phyloP scores from a whole-genome alignment of 2,797 vertebrate genomes.

The Thamnophis elegans region DNA sequence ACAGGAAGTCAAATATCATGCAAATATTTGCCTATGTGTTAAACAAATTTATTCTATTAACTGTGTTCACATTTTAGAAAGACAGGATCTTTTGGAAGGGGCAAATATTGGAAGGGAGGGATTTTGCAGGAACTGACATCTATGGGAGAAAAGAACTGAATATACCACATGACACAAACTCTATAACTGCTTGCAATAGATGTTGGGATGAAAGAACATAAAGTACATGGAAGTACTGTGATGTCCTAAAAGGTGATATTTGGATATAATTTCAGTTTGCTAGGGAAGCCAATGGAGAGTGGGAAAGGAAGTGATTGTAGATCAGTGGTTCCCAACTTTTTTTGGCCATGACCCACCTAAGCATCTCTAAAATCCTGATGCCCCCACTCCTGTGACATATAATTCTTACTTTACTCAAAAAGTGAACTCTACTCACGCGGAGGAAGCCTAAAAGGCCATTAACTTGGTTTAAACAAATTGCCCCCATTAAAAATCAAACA shows the following conservation, averaged over 20 bases:
- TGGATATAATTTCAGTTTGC: neutral
- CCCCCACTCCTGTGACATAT: too few species aligned
- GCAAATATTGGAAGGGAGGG: neutral
- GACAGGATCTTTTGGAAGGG: neutral
- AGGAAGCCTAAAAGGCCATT: too few species aligned
- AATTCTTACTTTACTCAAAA: too few species aligned
- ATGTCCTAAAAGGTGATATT: neutral
- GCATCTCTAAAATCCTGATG: too few species aligned
- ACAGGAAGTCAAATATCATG: neutral
- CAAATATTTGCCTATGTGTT: slow-evolving; percentile 11
- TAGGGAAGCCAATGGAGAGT: neutral
- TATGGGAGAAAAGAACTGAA: neutral
- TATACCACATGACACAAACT: neutral
- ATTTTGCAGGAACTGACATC: neutral
- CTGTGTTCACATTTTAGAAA: neutral
- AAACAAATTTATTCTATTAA: neutral
- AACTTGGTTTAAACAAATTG: too few species aligned
- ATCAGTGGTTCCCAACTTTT: too few species aligned
- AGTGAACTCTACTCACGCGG: too few species aligned
- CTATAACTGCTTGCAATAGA: neutral
- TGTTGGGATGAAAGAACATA: neutral
- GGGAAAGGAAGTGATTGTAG: neutral
- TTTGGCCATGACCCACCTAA: too few species aligned
- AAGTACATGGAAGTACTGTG: neutral
- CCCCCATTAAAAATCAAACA: too few species aligned